Base-by-base conservation (phyloP, 2,113 vertebrate genomes). In the Elephantulus edwardii region DNA sequence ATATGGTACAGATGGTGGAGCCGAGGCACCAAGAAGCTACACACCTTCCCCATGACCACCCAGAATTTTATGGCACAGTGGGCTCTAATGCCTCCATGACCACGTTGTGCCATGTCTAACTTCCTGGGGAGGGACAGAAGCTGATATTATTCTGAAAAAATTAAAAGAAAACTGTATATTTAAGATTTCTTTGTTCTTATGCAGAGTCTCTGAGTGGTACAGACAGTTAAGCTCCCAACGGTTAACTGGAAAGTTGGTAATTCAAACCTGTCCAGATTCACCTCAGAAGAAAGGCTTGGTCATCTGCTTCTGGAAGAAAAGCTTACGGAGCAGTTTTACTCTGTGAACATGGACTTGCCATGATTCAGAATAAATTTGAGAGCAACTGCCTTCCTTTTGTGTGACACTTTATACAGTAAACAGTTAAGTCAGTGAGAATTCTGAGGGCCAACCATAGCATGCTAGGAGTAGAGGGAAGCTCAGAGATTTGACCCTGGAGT, bases 131-230 rank as follows among this genome's bases (percentile, higher is more conserved):
- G 33, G 56, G 48, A 48, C 35, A 81, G 60, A 84, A 80, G 40
- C 40, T 81, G 80, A 44, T 77, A n/a, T 48, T 80, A 72, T 50
- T 89, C 52, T 91, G 64, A 86, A 77, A 58, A 62, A 35, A 44
- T 16, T 30, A 44, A 4, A 38, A 54, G 2, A 20, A 46, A 33
- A 12, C 8, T 64, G 1, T 44, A 16, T 76, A 20, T 62, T 46
- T 44, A 22, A 16, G 40, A 33, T 48, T 24, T n/a, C 33, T n/a
- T 4, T 64, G 62, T 14, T 14, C 33, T n/a, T 68, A 35, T 68
- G 64, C 38, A 35, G 64, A 68, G n/a, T 68, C 17, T 20, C 35
- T 68, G 64, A 3, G 2, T 68, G 64, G 17, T 7, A 68, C 16
- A 19, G 38, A 38, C 8, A 8, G 64, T 19, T 19, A 38, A 68